A percentile compares a stretch with the other conserved stretches of the same genome.
Conservation (phyloP, 1,140 invertebrate species). For the Penaeus indicus region DNA sequence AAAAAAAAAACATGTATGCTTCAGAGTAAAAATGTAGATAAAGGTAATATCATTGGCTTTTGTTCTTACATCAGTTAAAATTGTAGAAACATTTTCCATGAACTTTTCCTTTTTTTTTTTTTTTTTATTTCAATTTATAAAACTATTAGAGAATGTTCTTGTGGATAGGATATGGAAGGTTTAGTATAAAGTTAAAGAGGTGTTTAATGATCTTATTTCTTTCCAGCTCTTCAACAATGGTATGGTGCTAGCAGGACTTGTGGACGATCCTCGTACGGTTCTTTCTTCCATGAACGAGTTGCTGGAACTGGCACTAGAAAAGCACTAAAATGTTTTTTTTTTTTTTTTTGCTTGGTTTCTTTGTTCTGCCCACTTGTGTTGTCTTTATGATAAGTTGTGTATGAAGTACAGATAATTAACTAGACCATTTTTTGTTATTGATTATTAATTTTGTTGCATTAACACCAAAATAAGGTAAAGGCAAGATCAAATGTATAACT, state of each 20-base stretch:
- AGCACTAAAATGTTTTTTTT: conserved; percentile 40
- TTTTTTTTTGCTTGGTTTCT: background rate
- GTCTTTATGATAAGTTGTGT: no score
- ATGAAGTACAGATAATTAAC: no score
- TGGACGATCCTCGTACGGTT: conserved; percentile 90
- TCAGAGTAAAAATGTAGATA: background rate
- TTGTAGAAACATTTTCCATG: background rate
- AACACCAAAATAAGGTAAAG: no score
- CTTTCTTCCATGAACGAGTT: conserved; percentile 89
- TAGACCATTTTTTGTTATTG: no score
- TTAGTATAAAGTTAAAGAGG: no score
- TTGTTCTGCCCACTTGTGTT: no score
- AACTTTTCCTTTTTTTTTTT: no score
- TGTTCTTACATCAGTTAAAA: background rate
- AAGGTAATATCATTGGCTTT: background rate
- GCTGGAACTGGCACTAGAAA: conserved; percentile 84
- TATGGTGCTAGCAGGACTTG: conserved; percentile 94
- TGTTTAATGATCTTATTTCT: conserved; percentile 30
- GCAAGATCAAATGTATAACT: no score
- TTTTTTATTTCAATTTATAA: no score
- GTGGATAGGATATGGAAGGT: no score
- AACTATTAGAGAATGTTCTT: no score
- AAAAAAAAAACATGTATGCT: background rate
- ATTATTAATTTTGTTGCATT: no score
- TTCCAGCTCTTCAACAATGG: conserved; percentile 89